Evolutionary conservation across 2,113 vertebrate genomes (phyloP).

Genomic region (Ornithorhynchus anatinus): DNA sequence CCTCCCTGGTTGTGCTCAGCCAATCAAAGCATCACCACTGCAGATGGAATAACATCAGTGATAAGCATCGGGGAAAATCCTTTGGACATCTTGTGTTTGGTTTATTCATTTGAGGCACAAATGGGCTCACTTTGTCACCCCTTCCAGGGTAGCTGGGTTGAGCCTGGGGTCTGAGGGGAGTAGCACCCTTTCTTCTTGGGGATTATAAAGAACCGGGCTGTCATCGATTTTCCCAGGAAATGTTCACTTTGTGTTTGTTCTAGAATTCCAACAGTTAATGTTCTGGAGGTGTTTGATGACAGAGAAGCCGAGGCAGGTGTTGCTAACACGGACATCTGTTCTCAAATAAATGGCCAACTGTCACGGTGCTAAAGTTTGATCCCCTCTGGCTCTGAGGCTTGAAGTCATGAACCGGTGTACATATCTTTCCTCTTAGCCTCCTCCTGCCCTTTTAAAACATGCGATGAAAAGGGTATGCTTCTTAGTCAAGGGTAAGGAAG

Average conservation of each 20-base stretch:
- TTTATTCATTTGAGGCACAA: background rate
- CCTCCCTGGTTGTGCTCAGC: background rate
- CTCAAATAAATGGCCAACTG: background rate
- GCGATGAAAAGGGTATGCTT: background rate
- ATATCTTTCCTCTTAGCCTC: background rate
- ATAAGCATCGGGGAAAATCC: too few species aligned
- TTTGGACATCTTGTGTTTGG: too few species aligned
- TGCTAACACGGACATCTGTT: background rate
- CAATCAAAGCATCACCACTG: background rate
- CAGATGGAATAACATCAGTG: background rate
- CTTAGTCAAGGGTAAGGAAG: accelerated
- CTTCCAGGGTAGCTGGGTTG: background rate
- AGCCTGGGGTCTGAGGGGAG: background rate
- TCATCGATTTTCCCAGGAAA: background rate
- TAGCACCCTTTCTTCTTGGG: conserved; percentile 37
- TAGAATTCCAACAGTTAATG: background rate
- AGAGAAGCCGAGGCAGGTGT: accelerated
- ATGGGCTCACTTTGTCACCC: background rate
- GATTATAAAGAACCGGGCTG: background rate
- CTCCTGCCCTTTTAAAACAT: background rate
- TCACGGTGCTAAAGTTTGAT: accelerated
- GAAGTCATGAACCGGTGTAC: background rate
- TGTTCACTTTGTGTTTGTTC: background rate
- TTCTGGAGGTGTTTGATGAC: background rate
- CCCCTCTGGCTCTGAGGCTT: too few species aligned